These are phyloP conservation scores for Promerops cafer DNA, from an alignment of 2,113 vertebrate genomes.

Conservation along the genomic window DNA sequence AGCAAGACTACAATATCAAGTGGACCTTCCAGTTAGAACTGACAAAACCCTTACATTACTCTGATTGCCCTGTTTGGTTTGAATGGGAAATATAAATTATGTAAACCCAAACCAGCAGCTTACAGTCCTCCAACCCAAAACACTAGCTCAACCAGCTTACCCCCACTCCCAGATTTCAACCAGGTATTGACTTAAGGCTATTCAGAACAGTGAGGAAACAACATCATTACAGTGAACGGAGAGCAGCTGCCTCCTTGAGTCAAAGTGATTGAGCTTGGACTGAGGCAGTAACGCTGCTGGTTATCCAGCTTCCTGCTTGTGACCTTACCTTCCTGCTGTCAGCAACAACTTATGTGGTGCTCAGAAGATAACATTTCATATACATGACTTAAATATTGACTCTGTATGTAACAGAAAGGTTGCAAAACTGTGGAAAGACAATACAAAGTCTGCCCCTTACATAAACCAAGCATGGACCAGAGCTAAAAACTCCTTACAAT, in stretches of 20 bases:
- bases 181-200: not conserved
- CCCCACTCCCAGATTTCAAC: not conserved
- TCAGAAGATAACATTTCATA: not conserved
- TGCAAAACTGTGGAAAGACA: not conserved
- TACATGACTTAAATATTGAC: not conserved
- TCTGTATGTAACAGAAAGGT: fast-evolving
- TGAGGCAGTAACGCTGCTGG: not conserved
- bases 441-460: not conserved
- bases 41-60: not conserved
- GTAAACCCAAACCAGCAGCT: not conserved
- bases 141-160: not conserved
- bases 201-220: not conserved
- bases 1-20: not conserved
- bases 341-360: fast-evolving
- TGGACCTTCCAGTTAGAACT: not conserved
- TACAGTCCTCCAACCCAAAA: not conserved
- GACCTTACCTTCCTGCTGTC: not conserved
- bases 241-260: not conserved
- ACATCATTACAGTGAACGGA: not conserved
- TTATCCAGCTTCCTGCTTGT: not conserved
- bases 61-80: not conserved
- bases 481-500: not conserved
- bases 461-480: fast-evolving
- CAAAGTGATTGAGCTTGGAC: not conserved
- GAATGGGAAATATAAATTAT: not conserved